These are phyloP conservation scores for Dinocampus coccinellae DNA, from an alignment of 2,888 invertebrate species.

Conservation along the genomic window DNA sequence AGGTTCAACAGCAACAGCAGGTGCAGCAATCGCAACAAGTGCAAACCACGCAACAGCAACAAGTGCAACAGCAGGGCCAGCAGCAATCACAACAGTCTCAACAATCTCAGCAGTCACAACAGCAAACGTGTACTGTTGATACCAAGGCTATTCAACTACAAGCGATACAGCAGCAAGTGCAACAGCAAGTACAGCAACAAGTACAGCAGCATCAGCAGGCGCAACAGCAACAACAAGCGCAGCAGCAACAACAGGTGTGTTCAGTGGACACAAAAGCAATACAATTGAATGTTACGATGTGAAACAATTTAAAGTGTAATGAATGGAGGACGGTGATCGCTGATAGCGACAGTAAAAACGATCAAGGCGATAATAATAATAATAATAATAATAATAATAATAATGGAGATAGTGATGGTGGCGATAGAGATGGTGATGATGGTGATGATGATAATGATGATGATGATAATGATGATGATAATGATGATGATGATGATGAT, in stretches of 20 bases:
- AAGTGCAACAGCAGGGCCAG: constrained; percentile 67
- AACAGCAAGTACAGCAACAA: constrained; percentile 62
- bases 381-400: constrained; percentile 60
- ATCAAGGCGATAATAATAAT: constrained; percentile 39
- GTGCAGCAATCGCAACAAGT: constrained; percentile 56
- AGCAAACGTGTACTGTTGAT: constrained; percentile 53
- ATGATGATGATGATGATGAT: constrained; percentile 1
- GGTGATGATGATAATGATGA: background rate
- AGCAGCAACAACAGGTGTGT: constrained; percentile 62
- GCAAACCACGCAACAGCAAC: constrained; percentile 57
- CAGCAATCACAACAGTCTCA: constrained; percentile 57
- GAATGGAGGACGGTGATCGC: constrained; percentile 2
- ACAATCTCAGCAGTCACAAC: constrained; percentile 64
- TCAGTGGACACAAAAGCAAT: constrained; percentile 68
- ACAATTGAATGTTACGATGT: constrained; percentile 69
- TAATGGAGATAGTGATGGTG: no score
- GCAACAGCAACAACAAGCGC: constrained; percentile 60
- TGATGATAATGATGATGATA: background rate
- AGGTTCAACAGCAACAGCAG: constrained; percentile 61
- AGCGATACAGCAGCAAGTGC: constrained; percentile 54
- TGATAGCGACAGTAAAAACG: constrained; percentile 18
- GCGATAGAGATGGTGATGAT: background rate
- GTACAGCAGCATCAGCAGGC: constrained; percentile 66
- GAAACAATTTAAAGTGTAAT: constrained; percentile 48
- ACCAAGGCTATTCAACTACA: constrained; percentile 47